Evolutionary conservation across 2,797 vertebrate species (phyloP).

Genomic region (Enteromius radiatus): DNA sequence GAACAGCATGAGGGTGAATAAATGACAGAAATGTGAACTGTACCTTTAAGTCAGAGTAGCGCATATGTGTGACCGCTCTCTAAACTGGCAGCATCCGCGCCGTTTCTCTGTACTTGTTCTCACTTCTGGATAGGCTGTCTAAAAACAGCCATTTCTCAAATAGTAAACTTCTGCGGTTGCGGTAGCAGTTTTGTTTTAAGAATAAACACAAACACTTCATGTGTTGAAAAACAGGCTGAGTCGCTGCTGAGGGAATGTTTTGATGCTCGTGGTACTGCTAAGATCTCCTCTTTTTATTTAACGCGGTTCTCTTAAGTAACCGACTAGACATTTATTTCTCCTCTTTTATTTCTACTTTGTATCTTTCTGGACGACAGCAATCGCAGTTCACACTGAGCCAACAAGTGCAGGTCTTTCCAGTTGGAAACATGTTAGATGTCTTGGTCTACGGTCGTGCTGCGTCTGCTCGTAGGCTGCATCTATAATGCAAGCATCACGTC

Average conservation of each 20-base stretch:
- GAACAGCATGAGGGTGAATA: neutral
- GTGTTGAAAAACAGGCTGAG: neutral
- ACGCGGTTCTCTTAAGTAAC: neutral
- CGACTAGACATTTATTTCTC: constrained; percentile 2
- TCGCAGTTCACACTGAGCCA: constrained; percentile 24
- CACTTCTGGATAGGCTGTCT: neutral
- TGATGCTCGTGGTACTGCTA: neutral
- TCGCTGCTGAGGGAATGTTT: neutral
- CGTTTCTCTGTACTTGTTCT: neutral
- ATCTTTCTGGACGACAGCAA: neutral
- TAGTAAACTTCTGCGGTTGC: neutral
- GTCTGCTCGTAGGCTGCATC: neutral
- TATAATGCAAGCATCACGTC: neutral
- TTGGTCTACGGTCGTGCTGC: neutral
- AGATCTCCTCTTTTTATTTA: constrained; percentile 1
- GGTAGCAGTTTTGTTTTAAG: neutral
- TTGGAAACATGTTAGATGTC: neutral
- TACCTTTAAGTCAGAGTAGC: constrained; percentile 11
- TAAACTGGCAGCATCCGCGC: neutral
- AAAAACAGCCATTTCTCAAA: neutral
- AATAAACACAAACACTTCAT: neutral
- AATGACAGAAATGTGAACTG: neutral
- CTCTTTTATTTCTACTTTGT: neutral
- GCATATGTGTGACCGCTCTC: constrained; percentile 7
- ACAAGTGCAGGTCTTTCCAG: constrained; percentile 20